phyloP scores from a whole-genome alignment of 2,888 invertebrate genomes.

The Dasypogon diadema region DNA sequence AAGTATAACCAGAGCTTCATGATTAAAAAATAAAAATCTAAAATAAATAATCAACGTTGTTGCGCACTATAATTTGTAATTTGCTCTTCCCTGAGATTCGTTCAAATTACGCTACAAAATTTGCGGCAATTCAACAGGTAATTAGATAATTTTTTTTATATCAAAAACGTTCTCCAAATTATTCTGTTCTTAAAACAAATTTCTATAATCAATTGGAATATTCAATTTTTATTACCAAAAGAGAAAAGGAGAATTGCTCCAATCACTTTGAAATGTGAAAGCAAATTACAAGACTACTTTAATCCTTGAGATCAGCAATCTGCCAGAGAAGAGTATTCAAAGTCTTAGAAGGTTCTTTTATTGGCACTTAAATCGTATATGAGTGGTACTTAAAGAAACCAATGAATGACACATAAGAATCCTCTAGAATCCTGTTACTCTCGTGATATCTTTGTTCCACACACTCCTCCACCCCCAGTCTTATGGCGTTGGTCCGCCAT shows the following conservation, averaged over 20 bases:
- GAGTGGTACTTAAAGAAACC: constrained; percentile 51
- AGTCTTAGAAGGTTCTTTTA: constrained; percentile 49
- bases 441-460: constrained; percentile 1
- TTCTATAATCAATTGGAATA: background rate
- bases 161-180: too few relatives aligned
- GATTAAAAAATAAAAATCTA: too few relatives aligned
- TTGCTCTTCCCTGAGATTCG: too few relatives aligned
- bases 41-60: too few relatives aligned
- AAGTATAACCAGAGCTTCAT: too few relatives aligned
- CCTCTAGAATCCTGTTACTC: constrained; percentile 16
- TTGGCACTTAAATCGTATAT: constrained; percentile 53
- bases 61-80: too few relatives aligned
- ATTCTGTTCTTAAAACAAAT: background rate
- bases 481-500: constrained; percentile 43
- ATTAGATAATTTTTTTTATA: too few relatives aligned
- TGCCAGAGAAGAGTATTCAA: constrained; percentile 5
- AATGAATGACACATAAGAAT: constrained; percentile 53
- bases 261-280: background rate
- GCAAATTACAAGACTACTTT: background rate
- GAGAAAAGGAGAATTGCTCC: background rate
- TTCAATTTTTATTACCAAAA: background rate
- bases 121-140: too few relatives aligned
- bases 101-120: too few relatives aligned
- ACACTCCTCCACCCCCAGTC: background rate
- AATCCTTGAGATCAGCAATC: constrained; percentile 10